Base-by-base conservation (phyloP, 1,140 invertebrate genomes). In the Drosophila pallidifrons region DNA sequence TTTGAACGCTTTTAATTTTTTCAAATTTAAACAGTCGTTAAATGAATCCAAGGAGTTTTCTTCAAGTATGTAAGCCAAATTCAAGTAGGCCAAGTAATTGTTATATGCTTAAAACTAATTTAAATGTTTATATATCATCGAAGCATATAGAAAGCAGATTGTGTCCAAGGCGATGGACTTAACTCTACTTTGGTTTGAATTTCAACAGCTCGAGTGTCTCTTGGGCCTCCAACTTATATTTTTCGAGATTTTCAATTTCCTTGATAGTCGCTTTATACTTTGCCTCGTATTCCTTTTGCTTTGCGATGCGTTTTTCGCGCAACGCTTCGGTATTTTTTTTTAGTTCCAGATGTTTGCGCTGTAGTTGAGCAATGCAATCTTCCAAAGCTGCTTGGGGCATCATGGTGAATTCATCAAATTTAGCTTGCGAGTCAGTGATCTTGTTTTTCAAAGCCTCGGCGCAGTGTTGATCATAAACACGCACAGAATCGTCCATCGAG, bases 381-480 rank as follows among this genome's bases (percentile, higher is more conserved):
- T 10, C 28, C 51, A 54, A 15, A 32, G 5, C 7, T 5, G 30
- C 30, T 3, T 35, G 5, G 1, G 51, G 28, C 51, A 72, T 72
- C 5, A 54, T 41, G 16, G 69, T 60, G 28, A 20, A 72, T 38
- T 76, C 55, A 25, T 76, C 74, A 32, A 16, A 66, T 38, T 32
- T n/a, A 8, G 11, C n/a, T 1, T 38, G 20, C 0, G 10, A 4
- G 3, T 0, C n/a, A 1, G 15, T 0, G 1, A 1, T 32, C 5
- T 38, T 38, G 35, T 10, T 5, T 1, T 45, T 35, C 41, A 16
- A 66, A 1, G 55, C 68, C 13, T 76, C 38, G 1, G 55, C 46
- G n/a, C 74, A 76, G 69, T 72, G 55, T 1, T 5, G 30, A 1
- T 5, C 8, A 66, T 76, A 76, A 1, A 13, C 69, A 20, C 11